These are phyloP conservation scores for Disparrhopalites patrizii DNA, from an alignment of 2,888 invertebrate genomes.

Conservation along the genomic window DNA sequence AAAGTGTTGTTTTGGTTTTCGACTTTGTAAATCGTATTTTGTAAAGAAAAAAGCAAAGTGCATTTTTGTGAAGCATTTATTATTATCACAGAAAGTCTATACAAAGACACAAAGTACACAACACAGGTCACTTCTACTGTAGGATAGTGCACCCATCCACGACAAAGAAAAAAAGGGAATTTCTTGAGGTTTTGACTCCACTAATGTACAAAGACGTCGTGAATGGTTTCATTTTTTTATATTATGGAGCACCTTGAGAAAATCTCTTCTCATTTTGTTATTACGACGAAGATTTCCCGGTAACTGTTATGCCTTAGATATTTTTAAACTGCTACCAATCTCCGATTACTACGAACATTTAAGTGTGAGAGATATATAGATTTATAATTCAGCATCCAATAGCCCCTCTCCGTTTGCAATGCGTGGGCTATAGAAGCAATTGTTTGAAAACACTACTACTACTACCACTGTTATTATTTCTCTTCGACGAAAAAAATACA, in stretches of 20 bases:
- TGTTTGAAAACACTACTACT: conserved; percentile 4
- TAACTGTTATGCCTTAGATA: no score
- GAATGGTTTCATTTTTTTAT: no score
- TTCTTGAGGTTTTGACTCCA: not conserved
- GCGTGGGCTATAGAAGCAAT: conserved; percentile 27
- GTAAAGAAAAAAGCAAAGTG: not conserved
- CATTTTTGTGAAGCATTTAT: conserved; percentile 3
- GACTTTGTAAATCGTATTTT: no score
- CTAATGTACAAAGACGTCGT: no score
- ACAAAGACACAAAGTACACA: not conserved
- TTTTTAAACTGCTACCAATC: no score
- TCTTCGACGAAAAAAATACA: not conserved
- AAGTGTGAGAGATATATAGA: no score
- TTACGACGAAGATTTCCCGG: no score
- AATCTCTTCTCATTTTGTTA: no score
- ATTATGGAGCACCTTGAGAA: no score
- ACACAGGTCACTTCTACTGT: not conserved
- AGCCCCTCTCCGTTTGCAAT: conserved; percentile 17
- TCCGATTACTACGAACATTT: no score
- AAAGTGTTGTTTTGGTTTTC: not conserved
- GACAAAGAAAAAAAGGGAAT: not conserved
- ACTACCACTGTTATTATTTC: not conserved
- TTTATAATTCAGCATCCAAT: no score
- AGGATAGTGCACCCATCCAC: not conserved
- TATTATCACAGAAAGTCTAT: not conserved